Conservation (phyloP, 2,888 invertebrate species). For the Trissoscelio sp. region DNA sequence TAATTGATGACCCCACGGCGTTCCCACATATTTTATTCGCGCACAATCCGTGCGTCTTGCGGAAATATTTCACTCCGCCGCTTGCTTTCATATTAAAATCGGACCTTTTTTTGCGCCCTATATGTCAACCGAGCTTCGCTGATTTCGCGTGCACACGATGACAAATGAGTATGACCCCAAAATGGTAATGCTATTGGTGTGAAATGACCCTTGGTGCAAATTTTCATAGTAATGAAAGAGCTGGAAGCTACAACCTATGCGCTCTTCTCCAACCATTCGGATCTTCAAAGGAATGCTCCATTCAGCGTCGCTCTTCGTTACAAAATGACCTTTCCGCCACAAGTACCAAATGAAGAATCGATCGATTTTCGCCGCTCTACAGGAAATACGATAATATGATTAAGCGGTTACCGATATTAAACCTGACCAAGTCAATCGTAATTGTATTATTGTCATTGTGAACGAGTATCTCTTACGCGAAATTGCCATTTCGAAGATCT, state of each 20-base stretch:
- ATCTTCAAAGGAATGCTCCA: conserved; percentile 46
- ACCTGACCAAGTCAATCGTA: conserved; percentile 38
- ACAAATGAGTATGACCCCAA: conserved; percentile 47
- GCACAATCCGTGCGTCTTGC: conserved; percentile 24
- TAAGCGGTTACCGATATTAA: conserved; percentile 40
- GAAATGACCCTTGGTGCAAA: conserved; percentile 54
- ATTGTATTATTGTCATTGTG: conserved; percentile 30
- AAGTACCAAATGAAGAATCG: conserved; percentile 48
- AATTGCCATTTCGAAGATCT: conserved; percentile 6
- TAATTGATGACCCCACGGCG: conserved; percentile 38
- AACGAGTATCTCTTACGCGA: conserved; percentile 3
- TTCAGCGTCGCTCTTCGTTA: conserved; percentile 13
- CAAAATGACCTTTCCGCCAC: conserved; percentile 43
- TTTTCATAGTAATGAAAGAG: conserved; percentile 56
- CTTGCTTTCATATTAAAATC: conserved; percentile 53
- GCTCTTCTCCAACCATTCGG: conserved; percentile 34
- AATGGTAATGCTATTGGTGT: conserved; percentile 54
- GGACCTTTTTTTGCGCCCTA: conserved; percentile 10
- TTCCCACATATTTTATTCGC: conserved; percentile 25
- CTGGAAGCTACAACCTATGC: conserved; percentile 30
- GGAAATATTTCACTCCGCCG: conserved; percentile 32
- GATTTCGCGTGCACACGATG: conserved; percentile 32
- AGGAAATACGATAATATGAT: conserved; percentile 36
- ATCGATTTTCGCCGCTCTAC: conserved; percentile 5
- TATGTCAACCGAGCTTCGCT: conserved; percentile 38